phyloP scores from a whole-genome alignment of 2,888 invertebrate species.

The Elaeidobius kamerunicus region DNA sequence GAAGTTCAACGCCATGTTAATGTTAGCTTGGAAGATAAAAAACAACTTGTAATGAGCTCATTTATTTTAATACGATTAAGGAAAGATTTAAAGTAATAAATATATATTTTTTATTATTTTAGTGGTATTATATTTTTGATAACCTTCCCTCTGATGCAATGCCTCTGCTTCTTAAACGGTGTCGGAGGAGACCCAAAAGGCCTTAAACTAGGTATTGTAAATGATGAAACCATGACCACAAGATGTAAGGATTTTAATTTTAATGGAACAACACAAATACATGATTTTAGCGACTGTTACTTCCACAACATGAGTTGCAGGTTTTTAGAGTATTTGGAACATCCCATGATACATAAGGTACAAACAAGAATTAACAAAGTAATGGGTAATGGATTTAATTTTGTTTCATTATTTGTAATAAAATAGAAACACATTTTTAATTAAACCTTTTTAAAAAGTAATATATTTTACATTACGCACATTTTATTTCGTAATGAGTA shows the following conservation, averaged over 20 bases:
- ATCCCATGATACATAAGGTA: conserved; percentile 51
- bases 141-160: conserved; percentile 77
- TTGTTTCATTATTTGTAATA: too few species aligned
- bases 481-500: too few species aligned
- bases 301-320: conserved; percentile 60
- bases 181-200: conserved; percentile 74
- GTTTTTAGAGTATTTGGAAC: conserved; percentile 58
- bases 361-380: conserved; percentile 2
- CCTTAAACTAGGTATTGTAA: conserved; percentile 73
- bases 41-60: too few species aligned
- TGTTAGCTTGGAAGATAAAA: too few species aligned
- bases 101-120: conserved; percentile 30
- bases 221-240: conserved; percentile 60
- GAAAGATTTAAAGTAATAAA: too few species aligned
- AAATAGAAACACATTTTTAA: too few species aligned
- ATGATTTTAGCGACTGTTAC: conserved; percentile 47
- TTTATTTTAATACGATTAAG: too few species aligned
- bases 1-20: too few species aligned
- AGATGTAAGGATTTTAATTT: conserved; percentile 41
- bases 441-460: too few species aligned
- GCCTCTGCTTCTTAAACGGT: conserved; percentile 74
- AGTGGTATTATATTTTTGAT: conserved; percentile 80
- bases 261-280: conserved; percentile 33
- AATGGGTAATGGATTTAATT: background rate
- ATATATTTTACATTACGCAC: too few species aligned